Evolutionary conservation across 37 sponge, comb jelly and placozoan species (phyloP).

Genomic region (Ephydatia muelleri): DNA sequence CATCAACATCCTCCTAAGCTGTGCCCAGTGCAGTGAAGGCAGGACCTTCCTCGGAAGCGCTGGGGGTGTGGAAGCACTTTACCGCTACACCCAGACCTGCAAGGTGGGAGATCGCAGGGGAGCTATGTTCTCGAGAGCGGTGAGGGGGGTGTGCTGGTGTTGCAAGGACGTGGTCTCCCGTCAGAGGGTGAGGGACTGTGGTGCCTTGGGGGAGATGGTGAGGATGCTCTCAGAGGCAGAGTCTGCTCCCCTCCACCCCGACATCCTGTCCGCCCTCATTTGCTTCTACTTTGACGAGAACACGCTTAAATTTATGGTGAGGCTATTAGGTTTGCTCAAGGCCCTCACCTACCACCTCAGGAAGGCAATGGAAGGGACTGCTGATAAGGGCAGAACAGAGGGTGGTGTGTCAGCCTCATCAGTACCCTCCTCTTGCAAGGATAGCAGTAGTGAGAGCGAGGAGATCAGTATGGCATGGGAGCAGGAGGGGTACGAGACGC

Average conservation of each 20-base stretch:
- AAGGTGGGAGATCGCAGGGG: background rate
- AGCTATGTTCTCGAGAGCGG: background rate
- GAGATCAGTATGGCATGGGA: background rate
- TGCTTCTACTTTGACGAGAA: conserved; percentile 78
- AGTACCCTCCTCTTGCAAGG: background rate
- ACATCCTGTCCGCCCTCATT: conserved; percentile 60
- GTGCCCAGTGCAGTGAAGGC: conserved; percentile 38
- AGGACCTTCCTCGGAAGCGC: conserved; percentile 41
- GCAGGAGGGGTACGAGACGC: background rate
- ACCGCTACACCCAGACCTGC: conserved; percentile 4
- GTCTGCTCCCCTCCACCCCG: conserved; percentile 11
- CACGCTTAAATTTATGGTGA: conserved; percentile 67
- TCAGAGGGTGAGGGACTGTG: conserved; percentile 58
- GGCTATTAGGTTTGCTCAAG: conserved; percentile 35
- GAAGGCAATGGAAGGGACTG: background rate
- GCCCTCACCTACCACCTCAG: conserved; percentile 43
- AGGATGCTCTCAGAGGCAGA: conserved; percentile 31
- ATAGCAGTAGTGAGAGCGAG: background rate
- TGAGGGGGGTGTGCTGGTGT: conserved; percentile 27
- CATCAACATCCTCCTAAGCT: conserved; percentile 12
- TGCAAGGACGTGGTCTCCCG: conserved; percentile 62
- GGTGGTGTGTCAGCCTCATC: background rate
- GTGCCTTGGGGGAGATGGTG: conserved; percentile 43
- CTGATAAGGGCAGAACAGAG: background rate
- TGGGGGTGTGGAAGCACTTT: conserved; percentile 56